Conservation (phyloP, 2,113 vertebrate species). For the Climacteris rufus region DNA sequence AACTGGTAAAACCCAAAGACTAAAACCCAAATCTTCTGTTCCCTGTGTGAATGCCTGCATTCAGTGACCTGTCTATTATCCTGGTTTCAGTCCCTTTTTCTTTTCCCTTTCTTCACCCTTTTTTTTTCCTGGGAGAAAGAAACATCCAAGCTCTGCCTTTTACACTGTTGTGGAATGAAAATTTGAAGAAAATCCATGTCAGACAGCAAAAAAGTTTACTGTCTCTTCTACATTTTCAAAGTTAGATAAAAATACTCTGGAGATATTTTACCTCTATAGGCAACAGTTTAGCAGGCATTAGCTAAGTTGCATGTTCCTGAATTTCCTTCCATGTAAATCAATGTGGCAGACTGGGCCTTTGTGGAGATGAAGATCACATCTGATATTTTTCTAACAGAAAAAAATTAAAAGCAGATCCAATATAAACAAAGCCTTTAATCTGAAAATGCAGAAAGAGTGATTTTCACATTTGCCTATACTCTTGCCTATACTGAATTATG, state of each 20-base stretch:
- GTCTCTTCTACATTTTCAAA: neutral
- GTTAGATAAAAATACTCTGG: neutral
- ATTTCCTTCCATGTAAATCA: slow-evolving; percentile 31
- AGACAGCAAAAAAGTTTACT: neutral
- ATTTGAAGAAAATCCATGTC: neutral
- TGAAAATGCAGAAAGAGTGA: neutral
- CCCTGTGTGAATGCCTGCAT: neutral
- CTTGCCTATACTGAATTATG: neutral
- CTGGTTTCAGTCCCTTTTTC: neutral
- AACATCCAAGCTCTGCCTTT: neutral
- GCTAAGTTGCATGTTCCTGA: neutral
- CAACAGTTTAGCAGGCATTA: neutral
- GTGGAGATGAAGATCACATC: neutral
- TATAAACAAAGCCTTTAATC: neutral
- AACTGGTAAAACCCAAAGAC: neutral
- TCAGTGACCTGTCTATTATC: neutral
- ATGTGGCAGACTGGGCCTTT: neutral
- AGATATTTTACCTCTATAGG: neutral
- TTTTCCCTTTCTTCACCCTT: neutral
- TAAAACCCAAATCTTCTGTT: neutral
- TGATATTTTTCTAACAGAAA: slow-evolving; percentile 19
- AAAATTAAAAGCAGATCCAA: neutral
- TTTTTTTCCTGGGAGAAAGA: neutral
- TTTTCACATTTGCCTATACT: neutral
- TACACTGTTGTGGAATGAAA: neutral